phyloP scores from a whole-genome alignment of 2,888 invertebrate species.

The Agrochola lychnidis region DNA sequence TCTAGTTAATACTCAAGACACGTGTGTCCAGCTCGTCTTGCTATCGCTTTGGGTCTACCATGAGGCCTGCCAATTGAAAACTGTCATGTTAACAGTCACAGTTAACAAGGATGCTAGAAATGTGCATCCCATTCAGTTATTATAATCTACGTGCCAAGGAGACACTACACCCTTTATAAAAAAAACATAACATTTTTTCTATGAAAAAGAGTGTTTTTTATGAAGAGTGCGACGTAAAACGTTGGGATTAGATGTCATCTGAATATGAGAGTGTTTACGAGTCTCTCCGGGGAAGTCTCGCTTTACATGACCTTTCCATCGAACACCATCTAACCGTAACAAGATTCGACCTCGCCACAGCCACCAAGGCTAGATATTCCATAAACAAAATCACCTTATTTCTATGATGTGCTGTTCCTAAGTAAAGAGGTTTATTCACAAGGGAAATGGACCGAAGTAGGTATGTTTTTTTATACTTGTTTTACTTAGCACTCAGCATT shows the following conservation, averaged over 20 bases:
- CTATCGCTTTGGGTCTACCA: not conserved
- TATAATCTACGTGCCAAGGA: not conserved
- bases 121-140: not conserved
- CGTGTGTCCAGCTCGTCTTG: not conserved
- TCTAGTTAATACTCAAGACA: not conserved
- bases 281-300: constrained; percentile 31
- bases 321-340: constrained; percentile 33
- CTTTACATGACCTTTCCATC: constrained; percentile 46
- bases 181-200: not conserved
- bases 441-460: not conserved
- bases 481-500: not conserved
- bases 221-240: not conserved
- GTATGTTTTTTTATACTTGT: not conserved
- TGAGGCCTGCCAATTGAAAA: not conserved
- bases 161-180: not conserved
- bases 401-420: constrained; percentile 25
- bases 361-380: constrained; percentile 10
- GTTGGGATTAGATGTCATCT: constrained; percentile 35
- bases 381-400: constrained; percentile 26
- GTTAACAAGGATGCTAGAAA: not conserved
- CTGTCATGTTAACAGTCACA: not conserved
- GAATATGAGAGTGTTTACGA: constrained; percentile 48
- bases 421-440: constrained; percentile 35
- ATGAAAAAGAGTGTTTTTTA: constrained; percentile 7
- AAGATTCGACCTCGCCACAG: constrained; percentile 29